Evolutionary conservation across 1,140 invertebrate genomes (phyloP).

Genomic region (Portunus trituberculatus): DNA sequence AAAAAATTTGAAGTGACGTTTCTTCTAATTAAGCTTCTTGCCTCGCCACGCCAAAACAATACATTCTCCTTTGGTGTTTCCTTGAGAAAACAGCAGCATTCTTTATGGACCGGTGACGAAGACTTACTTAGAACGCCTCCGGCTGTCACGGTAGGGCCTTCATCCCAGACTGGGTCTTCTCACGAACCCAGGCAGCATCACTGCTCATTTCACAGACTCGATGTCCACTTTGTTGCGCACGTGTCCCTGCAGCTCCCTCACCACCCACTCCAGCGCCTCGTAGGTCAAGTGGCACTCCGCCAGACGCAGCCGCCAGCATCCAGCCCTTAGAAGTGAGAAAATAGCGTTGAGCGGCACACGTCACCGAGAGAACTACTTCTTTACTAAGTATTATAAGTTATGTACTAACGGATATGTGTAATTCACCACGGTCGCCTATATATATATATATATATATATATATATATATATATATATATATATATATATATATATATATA

Average conservation of each 20-base stretch:
- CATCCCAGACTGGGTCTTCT: neutral
- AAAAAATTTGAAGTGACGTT: neutral
- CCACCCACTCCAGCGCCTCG: conserved; percentile 35
- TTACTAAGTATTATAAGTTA: no score
- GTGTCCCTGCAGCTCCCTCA: conserved; percentile 36
- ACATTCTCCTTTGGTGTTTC: no score
- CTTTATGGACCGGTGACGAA: neutral
- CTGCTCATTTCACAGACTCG: neutral
- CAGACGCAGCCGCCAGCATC: conserved; percentile 45
- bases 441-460: no score
- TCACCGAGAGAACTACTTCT: no score
- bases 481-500: no score
- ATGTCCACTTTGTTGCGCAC: conserved; percentile 48
- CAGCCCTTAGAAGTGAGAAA: neutral
- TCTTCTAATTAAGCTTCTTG: neutral
- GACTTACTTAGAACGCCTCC: neutral
- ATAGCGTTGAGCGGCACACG: no score
- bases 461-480: no score
- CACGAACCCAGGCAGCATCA: neutral
- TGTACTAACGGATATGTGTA: no score
- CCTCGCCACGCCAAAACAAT: neutral
- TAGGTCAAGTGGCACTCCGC: conserved; percentile 27
- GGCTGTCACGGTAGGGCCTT: neutral
- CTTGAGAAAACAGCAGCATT: no score
- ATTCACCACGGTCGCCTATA: no score